Evolutionary conservation across 2,888 invertebrate genomes (phyloP).

Genomic region (Hymenopus coronatus): DNA sequence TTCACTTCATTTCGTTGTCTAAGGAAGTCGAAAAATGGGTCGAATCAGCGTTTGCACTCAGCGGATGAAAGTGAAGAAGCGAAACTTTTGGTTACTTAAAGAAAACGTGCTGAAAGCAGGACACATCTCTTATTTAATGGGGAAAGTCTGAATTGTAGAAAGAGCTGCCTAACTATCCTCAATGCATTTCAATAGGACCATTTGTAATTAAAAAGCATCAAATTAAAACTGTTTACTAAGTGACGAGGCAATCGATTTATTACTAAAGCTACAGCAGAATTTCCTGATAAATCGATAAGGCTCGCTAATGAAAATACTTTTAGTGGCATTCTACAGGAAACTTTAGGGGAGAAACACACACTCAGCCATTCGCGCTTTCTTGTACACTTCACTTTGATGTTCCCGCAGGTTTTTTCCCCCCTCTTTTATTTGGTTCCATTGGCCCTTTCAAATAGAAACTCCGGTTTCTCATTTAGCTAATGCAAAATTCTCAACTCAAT

Average conservation of each 20-base stretch:
- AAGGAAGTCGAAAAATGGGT: no score
- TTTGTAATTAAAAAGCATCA: neutral
- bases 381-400: neutral
- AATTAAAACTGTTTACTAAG: neutral
- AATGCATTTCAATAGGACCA: neutral
- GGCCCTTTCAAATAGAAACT: neutral
- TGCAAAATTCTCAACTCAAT: neutral
- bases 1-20: no score
- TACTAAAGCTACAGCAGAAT: neutral
- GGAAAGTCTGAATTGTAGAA: neutral
- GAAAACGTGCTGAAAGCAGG: no score
- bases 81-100: no score
- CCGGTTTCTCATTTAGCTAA: neutral
- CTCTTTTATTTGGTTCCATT: neutral
- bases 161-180: neutral
- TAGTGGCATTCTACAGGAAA: neutral
- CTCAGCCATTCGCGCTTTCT: neutral
- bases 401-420: neutral
- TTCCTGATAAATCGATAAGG: neutral
- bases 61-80: no score
- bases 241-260: neutral
- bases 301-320: neutral
- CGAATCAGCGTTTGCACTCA: no score
- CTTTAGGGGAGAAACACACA: neutral
- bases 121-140: neutral